Evolutionary conservation across 2,888 invertebrate genomes (phyloP).

Genomic region (Drosophila multiciliata): DNA sequence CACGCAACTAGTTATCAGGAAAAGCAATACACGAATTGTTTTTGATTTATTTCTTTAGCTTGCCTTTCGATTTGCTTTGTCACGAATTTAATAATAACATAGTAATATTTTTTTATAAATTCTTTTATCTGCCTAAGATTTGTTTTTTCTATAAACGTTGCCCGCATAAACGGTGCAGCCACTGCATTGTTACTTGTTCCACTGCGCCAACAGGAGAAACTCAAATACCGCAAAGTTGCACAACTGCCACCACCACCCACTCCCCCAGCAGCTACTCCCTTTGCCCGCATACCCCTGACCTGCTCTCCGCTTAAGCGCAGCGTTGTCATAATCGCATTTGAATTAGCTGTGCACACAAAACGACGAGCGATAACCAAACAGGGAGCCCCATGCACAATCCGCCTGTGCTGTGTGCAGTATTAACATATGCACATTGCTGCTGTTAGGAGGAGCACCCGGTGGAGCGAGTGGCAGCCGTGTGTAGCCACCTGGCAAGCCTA

Average conservation of each 20-base stretch:
- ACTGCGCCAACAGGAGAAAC: conserved; percentile 65
- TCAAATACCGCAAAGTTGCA: conserved; percentile 77
- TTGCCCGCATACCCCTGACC: background rate
- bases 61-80: background rate
- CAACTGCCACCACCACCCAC: conserved; percentile 21
- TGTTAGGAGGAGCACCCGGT: conserved; percentile 45
- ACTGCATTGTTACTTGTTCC: conserved; percentile 51
- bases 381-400: conserved; percentile 43
- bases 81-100: background rate
- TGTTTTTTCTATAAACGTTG: conserved; percentile 7
- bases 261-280: background rate
- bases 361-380: conserved; percentile 50
- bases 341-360: conserved; percentile 75
- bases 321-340: conserved; percentile 79
- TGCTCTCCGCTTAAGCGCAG: conserved; percentile 16
- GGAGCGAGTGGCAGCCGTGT: conserved; percentile 22
- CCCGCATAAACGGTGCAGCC: conserved; percentile 49
- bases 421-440: background rate
- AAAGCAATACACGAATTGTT: background rate
- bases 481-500: conserved; percentile 66
- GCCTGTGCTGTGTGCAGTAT: background rate
- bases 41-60: no score
- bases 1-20: conserved; percentile 6
- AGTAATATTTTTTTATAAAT: background rate
- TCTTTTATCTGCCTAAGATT: background rate